These are phyloP conservation scores for Cyrtodaria siliqua DNA, from an alignment of 2,888 invertebrate genomes.

Conservation along the genomic window DNA sequence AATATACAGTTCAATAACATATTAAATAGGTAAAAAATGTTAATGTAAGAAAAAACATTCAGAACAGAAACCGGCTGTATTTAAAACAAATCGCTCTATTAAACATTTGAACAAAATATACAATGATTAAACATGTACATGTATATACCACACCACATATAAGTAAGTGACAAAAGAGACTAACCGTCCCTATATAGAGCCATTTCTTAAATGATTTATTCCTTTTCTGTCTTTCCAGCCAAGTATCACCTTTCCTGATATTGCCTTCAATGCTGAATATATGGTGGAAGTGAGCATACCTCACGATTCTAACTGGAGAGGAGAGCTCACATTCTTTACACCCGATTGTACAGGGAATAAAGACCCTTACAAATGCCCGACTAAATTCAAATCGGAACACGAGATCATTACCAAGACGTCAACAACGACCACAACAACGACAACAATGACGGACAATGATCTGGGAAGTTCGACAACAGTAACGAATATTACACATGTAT, in stretches of 20 bases:
- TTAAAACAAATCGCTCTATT: no score
- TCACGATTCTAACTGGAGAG: conserved; percentile 32
- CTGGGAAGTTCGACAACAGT: background rate
- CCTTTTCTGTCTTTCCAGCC: conserved; percentile 35
- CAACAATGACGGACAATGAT: background rate
- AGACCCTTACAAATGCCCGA: conserved; percentile 32
- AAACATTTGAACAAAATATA: no score
- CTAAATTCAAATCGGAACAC: conserved; percentile 7
- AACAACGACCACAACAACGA: conserved; percentile 22
- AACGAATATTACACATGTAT: no score
- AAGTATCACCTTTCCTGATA: conserved; percentile 29
- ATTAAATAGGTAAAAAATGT: no score
- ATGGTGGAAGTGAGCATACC: conserved; percentile 46
- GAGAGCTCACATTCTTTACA: conserved; percentile 45
- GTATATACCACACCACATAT: no score
- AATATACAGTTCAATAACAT: no score
- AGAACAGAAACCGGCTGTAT: no score
- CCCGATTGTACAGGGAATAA: conserved; percentile 38
- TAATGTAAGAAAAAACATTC: no score
- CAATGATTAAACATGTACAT: no score
- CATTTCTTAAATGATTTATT: no score
- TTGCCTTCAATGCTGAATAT: conserved; percentile 65
- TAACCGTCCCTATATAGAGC: no score
- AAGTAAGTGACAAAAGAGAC: no score
- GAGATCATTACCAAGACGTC: conserved; percentile 18